phyloP scores from a whole-genome alignment of 2,888 invertebrate genomes.

The Hirtodrosophila duncani region DNA sequence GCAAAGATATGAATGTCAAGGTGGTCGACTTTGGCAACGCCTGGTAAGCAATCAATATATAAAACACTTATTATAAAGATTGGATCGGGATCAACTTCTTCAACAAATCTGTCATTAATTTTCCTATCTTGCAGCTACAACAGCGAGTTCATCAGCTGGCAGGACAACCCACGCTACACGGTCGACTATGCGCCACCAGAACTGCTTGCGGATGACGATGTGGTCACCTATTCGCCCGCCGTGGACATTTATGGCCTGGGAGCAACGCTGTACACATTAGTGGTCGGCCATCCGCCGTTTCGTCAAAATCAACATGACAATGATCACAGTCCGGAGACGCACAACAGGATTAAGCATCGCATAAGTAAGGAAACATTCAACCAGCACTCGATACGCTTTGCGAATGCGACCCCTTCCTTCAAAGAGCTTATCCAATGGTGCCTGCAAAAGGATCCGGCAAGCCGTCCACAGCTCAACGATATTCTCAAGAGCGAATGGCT shows the following conservation, averaged over 20 bases:
- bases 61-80: not conserved
- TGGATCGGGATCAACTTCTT: not conserved
- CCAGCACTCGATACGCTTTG: constrained; percentile 65
- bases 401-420: constrained; percentile 53
- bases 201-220: constrained; percentile 81
- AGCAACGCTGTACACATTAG: constrained; percentile 86
- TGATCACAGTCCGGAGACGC: constrained; percentile 36
- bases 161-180: constrained; percentile 91
- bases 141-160: constrained; percentile 58
- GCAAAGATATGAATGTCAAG: constrained; percentile 81
- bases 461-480: constrained; percentile 59
- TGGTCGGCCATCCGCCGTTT: constrained; percentile 94
- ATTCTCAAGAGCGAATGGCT: constrained; percentile 79
- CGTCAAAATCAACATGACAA: constrained; percentile 41
- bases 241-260: constrained; percentile 98
- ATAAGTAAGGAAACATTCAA: constrained; percentile 66
- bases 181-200: constrained; percentile 94
- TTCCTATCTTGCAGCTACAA: constrained; percentile 56
- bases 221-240: constrained; percentile 87
- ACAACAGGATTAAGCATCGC: constrained; percentile 57
- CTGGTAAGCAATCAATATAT: constrained; percentile 56
- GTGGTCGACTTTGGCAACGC: constrained; percentile 98
- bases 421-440: constrained; percentile 63
- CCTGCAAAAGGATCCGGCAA: constrained; percentile 57
- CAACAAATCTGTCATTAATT: not conserved